phyloP scores from a whole-genome alignment of 2,888 invertebrate genomes.

The Spilosoma lubricipeda region DNA sequence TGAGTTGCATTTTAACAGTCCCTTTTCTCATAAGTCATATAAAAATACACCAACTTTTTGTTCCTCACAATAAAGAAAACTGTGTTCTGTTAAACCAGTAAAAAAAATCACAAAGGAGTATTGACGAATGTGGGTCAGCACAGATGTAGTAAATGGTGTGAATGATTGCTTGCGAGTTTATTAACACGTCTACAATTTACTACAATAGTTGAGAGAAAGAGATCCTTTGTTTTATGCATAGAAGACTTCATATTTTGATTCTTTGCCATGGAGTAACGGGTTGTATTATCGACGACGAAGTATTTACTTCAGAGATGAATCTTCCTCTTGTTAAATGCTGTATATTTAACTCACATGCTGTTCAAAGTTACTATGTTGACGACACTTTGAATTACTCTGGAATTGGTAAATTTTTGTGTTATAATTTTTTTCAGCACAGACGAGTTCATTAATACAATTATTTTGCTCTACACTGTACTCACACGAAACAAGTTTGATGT shows the following conservation, averaged over 20 bases:
- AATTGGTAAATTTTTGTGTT: no score
- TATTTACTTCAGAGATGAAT: no score
- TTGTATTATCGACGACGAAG: background rate
- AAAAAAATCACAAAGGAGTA: slow-evolving; percentile 21
- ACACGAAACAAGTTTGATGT: no score
- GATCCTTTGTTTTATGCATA: background rate
- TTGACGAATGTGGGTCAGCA: slow-evolving; percentile 20
- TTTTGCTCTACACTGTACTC: no score
- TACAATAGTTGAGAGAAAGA: background rate
- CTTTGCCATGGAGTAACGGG: background rate
- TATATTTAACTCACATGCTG: no score
- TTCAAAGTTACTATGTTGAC: no score
- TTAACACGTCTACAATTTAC: slow-evolving; percentile 6
- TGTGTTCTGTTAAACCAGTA: background rate
- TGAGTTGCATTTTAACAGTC: background rate
- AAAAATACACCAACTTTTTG: background rate
- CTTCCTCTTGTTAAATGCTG: no score
- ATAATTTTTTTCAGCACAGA: no score
- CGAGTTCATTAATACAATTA: no score
- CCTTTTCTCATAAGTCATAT: background rate
- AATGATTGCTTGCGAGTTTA: slow-evolving; percentile 14
- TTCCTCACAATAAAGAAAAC: background rate
- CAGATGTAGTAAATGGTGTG: slow-evolving; percentile 6
- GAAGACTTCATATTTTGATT: background rate
- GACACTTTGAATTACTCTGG: no score